Percentiles rank a stretch among this genome's conserved stretches.
Evolutionary conservation across 2,888 invertebrate genomes (phyloP).

Genomic region (Rhingia rostrata): DNA sequence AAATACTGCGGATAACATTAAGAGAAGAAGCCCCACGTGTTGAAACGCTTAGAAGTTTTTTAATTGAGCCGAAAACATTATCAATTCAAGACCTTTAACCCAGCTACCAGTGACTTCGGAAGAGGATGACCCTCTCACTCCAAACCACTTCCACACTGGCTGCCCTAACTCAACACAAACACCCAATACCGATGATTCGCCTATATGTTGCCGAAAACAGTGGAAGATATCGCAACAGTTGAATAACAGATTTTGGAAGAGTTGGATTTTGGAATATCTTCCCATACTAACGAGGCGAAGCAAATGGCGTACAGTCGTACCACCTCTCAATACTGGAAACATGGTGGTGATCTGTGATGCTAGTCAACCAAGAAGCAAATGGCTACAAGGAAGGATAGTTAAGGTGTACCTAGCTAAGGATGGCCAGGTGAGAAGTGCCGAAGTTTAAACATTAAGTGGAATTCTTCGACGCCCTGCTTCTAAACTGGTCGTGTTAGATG

Average conservation of each 20-base stretch:
- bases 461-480: slow-evolving; percentile 56
- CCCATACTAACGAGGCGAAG: no score
- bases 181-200: neutral
- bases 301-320: neutral
- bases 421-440: slow-evolving; percentile 62
- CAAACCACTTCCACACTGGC: no score
- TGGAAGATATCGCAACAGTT: slow-evolving; percentile 38
- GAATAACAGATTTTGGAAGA: slow-evolving; percentile 41
- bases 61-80: no score
- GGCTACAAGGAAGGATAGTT: slow-evolving; percentile 48
- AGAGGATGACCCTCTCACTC: slow-evolving; percentile 42
- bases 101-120: slow-evolving; percentile 31
- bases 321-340: slow-evolving; percentile 35
- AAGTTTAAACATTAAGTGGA: slow-evolving; percentile 48
- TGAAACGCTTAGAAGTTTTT: no score
- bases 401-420: slow-evolving; percentile 40
- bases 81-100: slow-evolving; percentile 47
- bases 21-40: no score
- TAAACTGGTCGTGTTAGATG: slow-evolving; percentile 51
- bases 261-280: slow-evolving; percentile 34
- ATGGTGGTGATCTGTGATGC: slow-evolving; percentile 52
- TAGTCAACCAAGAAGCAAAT: slow-evolving; percentile 50
- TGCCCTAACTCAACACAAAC: no score
- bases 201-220: slow-evolving; percentile 25
- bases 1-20: no score